phyloP scores from a whole-genome alignment of 2,888 invertebrate species.

The Anagyrus pseudococci region DNA sequence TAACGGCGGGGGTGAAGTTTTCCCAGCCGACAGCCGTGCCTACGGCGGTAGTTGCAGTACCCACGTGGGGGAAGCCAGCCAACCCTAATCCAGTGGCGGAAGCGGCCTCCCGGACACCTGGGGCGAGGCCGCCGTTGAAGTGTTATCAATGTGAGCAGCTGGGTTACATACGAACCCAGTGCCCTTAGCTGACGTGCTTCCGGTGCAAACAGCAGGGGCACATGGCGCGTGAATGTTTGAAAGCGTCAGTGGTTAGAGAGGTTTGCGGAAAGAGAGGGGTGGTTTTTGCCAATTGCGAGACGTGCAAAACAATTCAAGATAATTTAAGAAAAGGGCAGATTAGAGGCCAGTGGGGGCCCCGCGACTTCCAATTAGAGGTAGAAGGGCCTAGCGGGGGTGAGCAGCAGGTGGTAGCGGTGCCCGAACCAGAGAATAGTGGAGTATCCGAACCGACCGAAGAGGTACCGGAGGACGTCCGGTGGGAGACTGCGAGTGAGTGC shows the following conservation, averaged over 20 bases:
- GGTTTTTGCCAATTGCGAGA: background rate
- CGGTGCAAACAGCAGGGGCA: background rate
- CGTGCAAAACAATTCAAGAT: background rate
- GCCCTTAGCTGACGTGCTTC: background rate
- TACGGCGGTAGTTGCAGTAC: background rate
- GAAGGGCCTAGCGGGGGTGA: background rate
- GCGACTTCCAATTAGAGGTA: too few relatives aligned
- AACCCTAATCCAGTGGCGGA: too few relatives aligned
- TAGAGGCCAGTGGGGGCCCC: background rate
- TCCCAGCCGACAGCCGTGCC: background rate
- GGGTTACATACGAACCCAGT: background rate
- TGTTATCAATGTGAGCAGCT: background rate
- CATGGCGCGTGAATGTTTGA: background rate
- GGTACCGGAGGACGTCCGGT: too few relatives aligned
- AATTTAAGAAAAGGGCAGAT: background rate
- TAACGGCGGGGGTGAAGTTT: too few relatives aligned
- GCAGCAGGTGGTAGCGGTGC: background rate
- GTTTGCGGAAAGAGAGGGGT: background rate
- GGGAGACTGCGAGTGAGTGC: too few relatives aligned
- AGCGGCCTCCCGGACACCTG: conserved; percentile 19
- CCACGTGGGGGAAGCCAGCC: background rate
- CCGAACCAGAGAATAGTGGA: background rate
- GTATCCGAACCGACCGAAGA: too few relatives aligned
- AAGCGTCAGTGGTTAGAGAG: too few relatives aligned
- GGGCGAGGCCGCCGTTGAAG: background rate